phyloP scores from a whole-genome alignment of 2,888 invertebrate species.

The Parthenolecanium corni region DNA sequence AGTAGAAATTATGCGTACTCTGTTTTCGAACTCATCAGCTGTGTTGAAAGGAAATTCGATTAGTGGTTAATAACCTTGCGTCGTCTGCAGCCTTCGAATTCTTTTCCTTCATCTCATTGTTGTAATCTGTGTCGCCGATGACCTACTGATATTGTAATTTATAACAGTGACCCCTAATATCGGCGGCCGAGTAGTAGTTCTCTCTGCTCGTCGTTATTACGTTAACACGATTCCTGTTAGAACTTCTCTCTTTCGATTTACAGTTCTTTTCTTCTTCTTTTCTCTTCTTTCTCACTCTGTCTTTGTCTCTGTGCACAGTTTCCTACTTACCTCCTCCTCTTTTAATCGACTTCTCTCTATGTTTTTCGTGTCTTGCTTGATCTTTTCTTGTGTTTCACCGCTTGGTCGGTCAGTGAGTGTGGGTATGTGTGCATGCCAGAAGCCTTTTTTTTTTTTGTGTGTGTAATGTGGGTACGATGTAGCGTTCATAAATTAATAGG shows the following conservation, averaged over 20 bases:
- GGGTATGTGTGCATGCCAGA: no score
- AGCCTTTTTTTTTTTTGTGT: no score
- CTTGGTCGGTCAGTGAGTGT: no score
- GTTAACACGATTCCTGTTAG: constrained; percentile 10
- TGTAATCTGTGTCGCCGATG: not conserved
- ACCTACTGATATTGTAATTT: constrained; percentile 22
- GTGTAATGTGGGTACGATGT: not conserved
- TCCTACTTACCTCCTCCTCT: no score
- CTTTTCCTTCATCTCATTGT: no score
- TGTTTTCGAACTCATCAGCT: no score
- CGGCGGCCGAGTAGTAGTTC: not conserved
- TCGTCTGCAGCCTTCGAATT: no score
- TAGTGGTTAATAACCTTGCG: no score
- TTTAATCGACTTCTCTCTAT: not conserved
- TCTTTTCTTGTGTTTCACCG: no score
- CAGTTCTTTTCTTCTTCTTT: not conserved
- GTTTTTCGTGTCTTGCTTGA: no score
- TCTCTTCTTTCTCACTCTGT: not conserved
- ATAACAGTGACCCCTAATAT: constrained; percentile 15
- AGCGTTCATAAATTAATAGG: not conserved
- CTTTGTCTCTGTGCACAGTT: not conserved
- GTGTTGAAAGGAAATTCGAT: no score
- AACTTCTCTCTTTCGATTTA: not conserved
- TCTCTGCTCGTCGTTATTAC: constrained; percentile 3
- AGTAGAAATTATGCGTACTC: no score